Conservation (phyloP, 2,113 vertebrate genomes). For the Pangasianodon hypophthalmus region DNA sequence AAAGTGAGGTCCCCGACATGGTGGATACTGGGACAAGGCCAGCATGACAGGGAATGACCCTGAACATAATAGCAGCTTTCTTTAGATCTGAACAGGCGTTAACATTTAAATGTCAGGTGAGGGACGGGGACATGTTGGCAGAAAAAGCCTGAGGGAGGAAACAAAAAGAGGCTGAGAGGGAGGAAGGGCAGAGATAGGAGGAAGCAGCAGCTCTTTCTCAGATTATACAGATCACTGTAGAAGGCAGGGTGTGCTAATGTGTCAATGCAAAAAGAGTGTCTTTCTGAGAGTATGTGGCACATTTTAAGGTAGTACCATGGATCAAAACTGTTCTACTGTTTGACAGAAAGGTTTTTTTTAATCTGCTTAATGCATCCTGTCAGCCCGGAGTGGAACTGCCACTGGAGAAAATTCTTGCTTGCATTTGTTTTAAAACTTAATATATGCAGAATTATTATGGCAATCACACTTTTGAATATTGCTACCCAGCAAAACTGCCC, state of each 20-base stretch:
- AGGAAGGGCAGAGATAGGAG: constrained; percentile 7
- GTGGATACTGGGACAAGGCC: constrained; percentile 27
- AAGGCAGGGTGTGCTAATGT: not conserved
- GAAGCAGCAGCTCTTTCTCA: not conserved
- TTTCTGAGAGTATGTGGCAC: not conserved
- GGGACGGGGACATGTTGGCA: constrained; percentile 59
- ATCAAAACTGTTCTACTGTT: not conserved
- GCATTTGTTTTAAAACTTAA: not conserved
- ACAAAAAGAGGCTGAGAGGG: constrained; percentile 20
- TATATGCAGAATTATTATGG: not conserved
- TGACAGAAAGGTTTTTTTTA: not conserved
- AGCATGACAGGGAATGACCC: constrained; percentile 51
- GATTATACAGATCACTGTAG: not conserved
- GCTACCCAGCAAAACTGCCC: not conserved
- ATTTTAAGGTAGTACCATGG: not conserved
- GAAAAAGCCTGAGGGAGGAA: constrained; percentile 40
- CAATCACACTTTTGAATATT: not conserved
- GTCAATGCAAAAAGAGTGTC: not conserved
- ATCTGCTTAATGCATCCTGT: constrained; percentile 9
- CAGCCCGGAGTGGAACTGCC: not conserved
- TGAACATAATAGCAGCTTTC: constrained; percentile 54
- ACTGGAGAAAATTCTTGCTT: not conserved
- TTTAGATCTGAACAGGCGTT: constrained; percentile 59
- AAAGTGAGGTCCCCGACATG: constrained; percentile 6
- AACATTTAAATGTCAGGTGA: constrained; percentile 73